phyloP scores from a whole-genome alignment of 2,888 invertebrate species.

The Pantelozetes paolii region DNA sequence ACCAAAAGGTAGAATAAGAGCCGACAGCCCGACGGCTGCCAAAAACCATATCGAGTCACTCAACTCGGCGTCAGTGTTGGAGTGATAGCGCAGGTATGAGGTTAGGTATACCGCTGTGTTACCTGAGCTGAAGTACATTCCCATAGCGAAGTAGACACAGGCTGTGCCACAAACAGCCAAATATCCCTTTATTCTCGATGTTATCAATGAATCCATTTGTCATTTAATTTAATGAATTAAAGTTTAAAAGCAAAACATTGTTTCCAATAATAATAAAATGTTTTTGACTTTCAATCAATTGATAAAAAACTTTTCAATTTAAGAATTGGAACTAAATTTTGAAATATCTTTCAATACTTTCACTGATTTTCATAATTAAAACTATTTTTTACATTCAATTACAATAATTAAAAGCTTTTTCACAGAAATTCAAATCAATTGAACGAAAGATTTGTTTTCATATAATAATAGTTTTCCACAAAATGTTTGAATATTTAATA shows the following conservation, averaged over 20 bases:
- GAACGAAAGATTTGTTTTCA: neutral
- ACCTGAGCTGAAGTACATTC: constrained; percentile 41
- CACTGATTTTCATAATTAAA: no score
- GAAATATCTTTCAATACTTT: no score
- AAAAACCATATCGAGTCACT: constrained; percentile 41
- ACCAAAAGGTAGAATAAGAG: constrained; percentile 39
- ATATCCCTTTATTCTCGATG: constrained; percentile 15
- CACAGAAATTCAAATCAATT: neutral
- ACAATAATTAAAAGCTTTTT: no score
- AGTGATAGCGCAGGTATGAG: constrained; percentile 34
- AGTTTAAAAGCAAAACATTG: neutral
- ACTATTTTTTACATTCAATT: neutral
- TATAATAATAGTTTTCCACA: constrained; percentile 35
- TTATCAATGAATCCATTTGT: neutral
- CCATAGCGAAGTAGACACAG: constrained; percentile 40
- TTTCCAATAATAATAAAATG: neutral
- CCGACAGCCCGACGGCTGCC: constrained; percentile 40
- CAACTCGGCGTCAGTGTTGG: constrained; percentile 8
- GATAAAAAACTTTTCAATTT: no score
- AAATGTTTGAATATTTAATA: neutral
- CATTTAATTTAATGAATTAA: neutral
- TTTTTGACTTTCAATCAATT: neutral
- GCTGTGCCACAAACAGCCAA: constrained; percentile 39
- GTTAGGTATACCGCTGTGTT: constrained; percentile 40
- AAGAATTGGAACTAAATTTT: no score